Percentiles rank a stretch among this genome's conserved stretches.
Conservation (phyloP, 2,797 vertebrate genomes). For the Danio aesculapii region DNA sequence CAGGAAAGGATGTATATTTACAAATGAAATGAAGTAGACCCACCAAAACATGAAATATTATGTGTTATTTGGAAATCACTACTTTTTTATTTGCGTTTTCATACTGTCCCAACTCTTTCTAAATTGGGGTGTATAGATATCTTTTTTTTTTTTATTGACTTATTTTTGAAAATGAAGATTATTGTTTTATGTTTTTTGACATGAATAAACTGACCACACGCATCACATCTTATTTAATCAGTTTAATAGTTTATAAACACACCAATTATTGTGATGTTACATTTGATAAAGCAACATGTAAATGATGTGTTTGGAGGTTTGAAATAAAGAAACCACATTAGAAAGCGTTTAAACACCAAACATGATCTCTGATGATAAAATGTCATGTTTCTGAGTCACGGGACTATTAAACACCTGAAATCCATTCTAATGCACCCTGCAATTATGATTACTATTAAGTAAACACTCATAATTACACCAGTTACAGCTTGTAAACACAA, state of each 20-base stretch:
- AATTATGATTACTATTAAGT: background rate
- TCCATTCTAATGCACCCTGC: background rate
- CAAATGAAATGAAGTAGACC: too few species aligned
- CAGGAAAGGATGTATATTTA: too few species aligned
- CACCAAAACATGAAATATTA: too few species aligned
- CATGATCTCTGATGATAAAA: background rate
- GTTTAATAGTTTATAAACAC: slow-evolving; percentile 33
- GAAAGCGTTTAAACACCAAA: background rate
- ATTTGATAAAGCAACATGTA: slow-evolving; percentile 15
- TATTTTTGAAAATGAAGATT: too few species aligned
- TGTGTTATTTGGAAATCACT: too few species aligned
- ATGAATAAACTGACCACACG: background rate
- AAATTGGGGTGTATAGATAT: too few species aligned
- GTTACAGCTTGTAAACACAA: slow-evolving; percentile 17
- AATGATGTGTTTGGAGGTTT: background rate
- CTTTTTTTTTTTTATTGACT: too few species aligned
- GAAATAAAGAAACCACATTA: background rate
- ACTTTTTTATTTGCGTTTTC: too few species aligned
- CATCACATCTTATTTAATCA: background rate
- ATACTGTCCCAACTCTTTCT: too few species aligned
- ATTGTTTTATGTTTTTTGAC: too few species aligned
- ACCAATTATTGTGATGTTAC: background rate
- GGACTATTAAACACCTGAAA: background rate
- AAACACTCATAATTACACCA: background rate
- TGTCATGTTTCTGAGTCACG: background rate